These are phyloP conservation scores for Bostrychus sinensis DNA, from an alignment of 2,113 vertebrate species.

Conservation along the genomic window DNA sequence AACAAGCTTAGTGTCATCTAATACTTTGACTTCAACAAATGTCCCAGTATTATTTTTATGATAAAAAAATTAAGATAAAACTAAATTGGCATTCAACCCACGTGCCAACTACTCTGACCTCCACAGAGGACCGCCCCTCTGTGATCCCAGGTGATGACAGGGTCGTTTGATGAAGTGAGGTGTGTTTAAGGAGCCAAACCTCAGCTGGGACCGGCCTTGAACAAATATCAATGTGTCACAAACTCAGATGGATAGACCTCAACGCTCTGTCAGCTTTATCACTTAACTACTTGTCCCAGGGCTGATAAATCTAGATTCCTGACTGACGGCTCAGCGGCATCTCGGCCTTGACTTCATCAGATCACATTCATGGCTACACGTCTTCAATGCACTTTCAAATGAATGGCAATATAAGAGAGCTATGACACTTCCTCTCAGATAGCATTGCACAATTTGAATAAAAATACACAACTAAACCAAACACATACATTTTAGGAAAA, in stretches of 20 bases:
- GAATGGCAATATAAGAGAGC: slow-evolving; percentile 74
- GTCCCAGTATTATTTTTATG: neutral
- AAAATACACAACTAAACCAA: neutral
- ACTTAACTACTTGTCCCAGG: slow-evolving; percentile 57
- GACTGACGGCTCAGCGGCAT: slow-evolving; percentile 39
- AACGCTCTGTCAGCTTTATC: slow-evolving; percentile 56
- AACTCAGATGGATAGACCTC: slow-evolving; percentile 54
- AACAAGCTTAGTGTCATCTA: too few species aligned
- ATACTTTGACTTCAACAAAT: too few species aligned
- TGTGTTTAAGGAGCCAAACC: slow-evolving; percentile 50
- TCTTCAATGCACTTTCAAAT: slow-evolving; percentile 63
- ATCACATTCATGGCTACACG: slow-evolving; percentile 52
- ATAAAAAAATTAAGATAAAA: neutral
- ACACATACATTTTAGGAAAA: slow-evolving; percentile 7
- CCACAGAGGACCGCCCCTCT: slow-evolving; percentile 20
- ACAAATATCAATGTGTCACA: slow-evolving; percentile 55
- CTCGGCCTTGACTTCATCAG: slow-evolving; percentile 67
- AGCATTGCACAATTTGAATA: slow-evolving; percentile 3
- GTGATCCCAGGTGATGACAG: slow-evolving; percentile 53
- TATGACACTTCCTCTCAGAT: slow-evolving; percentile 53
- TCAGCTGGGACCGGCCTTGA: slow-evolving; percentile 61
- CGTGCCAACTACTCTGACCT: slow-evolving; percentile 1
- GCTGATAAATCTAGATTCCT: slow-evolving; percentile 71
- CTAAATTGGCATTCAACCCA: neutral
- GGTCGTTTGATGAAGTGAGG: slow-evolving; percentile 61